Evolutionary conservation across 2,113 vertebrate genomes (phyloP), one percentile per base, ranked within the genome.

Genomic region (Mastomys coucha): DNA sequence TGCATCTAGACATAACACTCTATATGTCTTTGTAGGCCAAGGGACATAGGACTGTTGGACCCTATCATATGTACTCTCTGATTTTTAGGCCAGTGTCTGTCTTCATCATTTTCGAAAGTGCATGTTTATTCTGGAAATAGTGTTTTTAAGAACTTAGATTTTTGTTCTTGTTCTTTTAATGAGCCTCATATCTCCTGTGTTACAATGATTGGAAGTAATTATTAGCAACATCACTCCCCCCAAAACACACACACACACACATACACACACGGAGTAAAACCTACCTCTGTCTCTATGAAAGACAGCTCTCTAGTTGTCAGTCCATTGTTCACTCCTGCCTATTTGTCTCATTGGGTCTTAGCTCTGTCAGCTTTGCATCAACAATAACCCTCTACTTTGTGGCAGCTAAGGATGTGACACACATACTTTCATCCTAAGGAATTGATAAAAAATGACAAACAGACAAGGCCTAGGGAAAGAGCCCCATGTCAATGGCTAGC

Each of bases 371-470:
- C 63, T 39, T 2, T 2, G 36, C 58, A 7, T 85, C 73, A 89
- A 84, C 82, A 65, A 85, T 45, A 39, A 36, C 72, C 85, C 49
- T 82, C 39, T 5, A 86, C 33, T 22, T 12, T 45, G 69, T 60
- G 49, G 42, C 73, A 60, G 81, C 91, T 91, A n/a, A 93, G 96
- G 93, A 93, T 76, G 73, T 89, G 96, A 97, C 96, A 95, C 88
- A 39, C 65, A 36, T 28, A 78, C 95, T 97, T 96, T 95, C 53
- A 75, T 87, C 67, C 76, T 73, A 69, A 96, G 91, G 20, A 78
- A 88, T n/a, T 93, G 96, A 95, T 96, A 89, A 60, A 94, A 95
- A 92, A 91, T 51, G 92, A 75, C 82, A 56, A 86, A 92, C 16
- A 77, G 51, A 60, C 86, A 39, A 58, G 73, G 73, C 56, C 72